A percentile compares a stretch with the other conserved stretches of the same genome.
phyloP scores from a whole-genome alignment of 2,888 invertebrate species.

The Ceramica pisi region DNA sequence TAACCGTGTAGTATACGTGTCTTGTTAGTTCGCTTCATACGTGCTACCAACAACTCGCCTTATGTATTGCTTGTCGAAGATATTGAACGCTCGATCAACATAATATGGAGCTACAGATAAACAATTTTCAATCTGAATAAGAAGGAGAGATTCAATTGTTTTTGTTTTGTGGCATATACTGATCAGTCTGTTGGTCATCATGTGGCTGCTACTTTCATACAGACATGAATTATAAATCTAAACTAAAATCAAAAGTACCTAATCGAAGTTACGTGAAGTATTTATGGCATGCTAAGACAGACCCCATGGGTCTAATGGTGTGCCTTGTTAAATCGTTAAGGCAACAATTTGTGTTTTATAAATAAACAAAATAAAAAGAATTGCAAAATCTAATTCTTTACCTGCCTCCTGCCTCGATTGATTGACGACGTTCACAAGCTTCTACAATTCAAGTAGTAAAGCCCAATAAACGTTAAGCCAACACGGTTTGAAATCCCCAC shows the following conservation, averaged over 20 bases:
- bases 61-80: conserved; percentile 47
- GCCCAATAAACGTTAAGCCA: conserved; percentile 55
- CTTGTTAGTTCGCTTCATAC: conserved; percentile 63
- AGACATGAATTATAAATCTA: not conserved
- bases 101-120: conserved; percentile 15
- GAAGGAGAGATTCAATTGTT: conserved; percentile 24
- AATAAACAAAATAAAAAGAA: too few relatives aligned
- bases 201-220: not conserved
- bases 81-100: conserved; percentile 31
- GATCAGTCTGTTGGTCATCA: too few relatives aligned
- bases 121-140: conserved; percentile 31
- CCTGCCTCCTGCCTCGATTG: conserved; percentile 1
- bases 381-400: not conserved
- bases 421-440: conserved; percentile 10
- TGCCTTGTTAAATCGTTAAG: too few relatives aligned
- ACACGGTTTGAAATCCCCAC: conserved; percentile 60
- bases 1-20: conserved; percentile 58
- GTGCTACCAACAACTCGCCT: conserved; percentile 20
- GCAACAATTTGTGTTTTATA: too few relatives aligned
- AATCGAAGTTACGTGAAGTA: not conserved
- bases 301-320: too few relatives aligned
- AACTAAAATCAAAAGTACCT: not conserved
- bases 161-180: conserved; percentile 9
- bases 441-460: conserved; percentile 41
- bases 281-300: too few relatives aligned